phyloP scores from a whole-genome alignment of 2,113 vertebrate genomes.

The Leptosomus discolor region DNA sequence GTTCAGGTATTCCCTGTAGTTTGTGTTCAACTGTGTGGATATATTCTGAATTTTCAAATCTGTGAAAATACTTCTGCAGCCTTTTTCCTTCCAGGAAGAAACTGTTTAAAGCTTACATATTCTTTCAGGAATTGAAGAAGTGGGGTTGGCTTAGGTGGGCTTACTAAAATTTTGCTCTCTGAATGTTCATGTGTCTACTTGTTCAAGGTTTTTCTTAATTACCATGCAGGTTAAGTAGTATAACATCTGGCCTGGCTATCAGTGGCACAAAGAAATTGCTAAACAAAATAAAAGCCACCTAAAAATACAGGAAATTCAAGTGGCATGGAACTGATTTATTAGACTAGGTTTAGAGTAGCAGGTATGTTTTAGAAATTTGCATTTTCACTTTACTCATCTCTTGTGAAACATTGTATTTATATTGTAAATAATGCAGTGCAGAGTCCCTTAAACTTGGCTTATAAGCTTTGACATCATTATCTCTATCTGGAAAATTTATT shows the following conservation, averaged over 20 bases:
- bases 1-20: background rate
- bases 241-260: background rate
- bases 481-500: background rate
- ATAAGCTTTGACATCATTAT: background rate
- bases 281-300: background rate
- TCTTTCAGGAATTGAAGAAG: background rate
- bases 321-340: background rate
- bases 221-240: background rate
- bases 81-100: background rate
- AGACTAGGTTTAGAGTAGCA: background rate
- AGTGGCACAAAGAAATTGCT: background rate
- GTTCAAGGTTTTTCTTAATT: background rate
- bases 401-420: background rate
- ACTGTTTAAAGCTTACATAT: background rate
- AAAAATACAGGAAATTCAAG: background rate
- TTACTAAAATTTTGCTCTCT: background rate
- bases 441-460: background rate
- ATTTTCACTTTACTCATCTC: background rate
- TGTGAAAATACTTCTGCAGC: background rate
- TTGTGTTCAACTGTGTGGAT: background rate
- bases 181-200: background rate
- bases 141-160: background rate
- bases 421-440: background rate
- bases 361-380: background rate
- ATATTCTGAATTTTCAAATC: background rate